phyloP scores from a whole-genome alignment of 2,113 vertebrate species.

The Spilogale gracilis region DNA sequence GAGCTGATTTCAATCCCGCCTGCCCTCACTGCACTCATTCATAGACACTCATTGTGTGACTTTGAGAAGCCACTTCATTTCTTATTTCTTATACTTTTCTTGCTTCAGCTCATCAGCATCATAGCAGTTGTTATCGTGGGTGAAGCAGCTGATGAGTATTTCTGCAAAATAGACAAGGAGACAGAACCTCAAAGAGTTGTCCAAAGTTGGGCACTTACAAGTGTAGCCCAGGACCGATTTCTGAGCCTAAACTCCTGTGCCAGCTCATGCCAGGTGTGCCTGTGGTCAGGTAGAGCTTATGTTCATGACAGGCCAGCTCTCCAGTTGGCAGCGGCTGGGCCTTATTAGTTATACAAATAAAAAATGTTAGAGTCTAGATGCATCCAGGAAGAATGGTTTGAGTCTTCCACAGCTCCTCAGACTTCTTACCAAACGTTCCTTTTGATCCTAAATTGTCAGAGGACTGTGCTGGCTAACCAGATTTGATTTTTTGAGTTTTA shows the following conservation, averaged over 20 bases:
- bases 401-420: not conserved
- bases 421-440: not conserved
- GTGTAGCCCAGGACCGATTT: not conserved
- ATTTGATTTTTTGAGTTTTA: not conserved
- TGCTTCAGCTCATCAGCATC: not conserved
- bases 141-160: not conserved
- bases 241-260: not conserved
- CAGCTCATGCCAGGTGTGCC: rapidly evolving
- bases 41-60: not conserved
- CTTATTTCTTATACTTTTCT: not conserved
- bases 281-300: not conserved
- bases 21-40: not conserved
- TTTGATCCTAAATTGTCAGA: not conserved
- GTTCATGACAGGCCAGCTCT: not conserved
- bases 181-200: not conserved
- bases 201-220: not conserved
- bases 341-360: not conserved
- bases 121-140: not conserved
- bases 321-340: not conserved
- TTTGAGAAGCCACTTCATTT: not conserved
- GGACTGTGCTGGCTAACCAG: not conserved
- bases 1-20: not conserved
- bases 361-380: not conserved
- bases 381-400: not conserved
- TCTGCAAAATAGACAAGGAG: not conserved